These are phyloP conservation scores for Tokudaia muenninki DNA, from an alignment of 2,797 vertebrate species.

Conservation along the genomic window DNA sequence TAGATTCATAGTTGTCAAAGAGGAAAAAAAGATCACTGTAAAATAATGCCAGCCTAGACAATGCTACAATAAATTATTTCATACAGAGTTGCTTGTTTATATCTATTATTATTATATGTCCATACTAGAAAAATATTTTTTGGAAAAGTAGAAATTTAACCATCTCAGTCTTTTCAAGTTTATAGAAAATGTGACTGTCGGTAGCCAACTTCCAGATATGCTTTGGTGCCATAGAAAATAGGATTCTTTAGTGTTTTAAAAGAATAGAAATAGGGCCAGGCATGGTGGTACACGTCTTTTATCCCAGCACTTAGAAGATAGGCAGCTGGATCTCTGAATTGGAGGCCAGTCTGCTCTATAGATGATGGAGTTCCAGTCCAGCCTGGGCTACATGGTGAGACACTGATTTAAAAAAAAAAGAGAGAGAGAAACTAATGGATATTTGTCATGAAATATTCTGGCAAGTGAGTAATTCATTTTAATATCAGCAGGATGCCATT, in stretches of 20 bases:
- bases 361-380: background rate
- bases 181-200: constrained; percentile 17
- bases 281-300: background rate
- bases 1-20: constrained; percentile 83
- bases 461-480: background rate
- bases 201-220: background rate
- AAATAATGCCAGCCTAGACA: constrained; percentile 87
- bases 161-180: constrained; percentile 41
- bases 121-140: constrained; percentile 50
- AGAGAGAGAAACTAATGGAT: background rate
- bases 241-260: constrained; percentile 41
- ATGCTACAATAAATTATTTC: constrained; percentile 93
- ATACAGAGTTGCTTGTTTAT: constrained; percentile 85
- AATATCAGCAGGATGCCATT: constrained; percentile 16
- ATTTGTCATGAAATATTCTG: constrained; percentile 15
- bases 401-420: background rate
- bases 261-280: background rate
- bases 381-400: background rate
- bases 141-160: constrained; percentile 20
- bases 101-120: constrained; percentile 54
- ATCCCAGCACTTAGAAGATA: background rate
- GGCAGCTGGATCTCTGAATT: background rate
- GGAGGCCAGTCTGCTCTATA: background rate
- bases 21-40: constrained; percentile 86
- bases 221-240: background rate